phyloP scores from a whole-genome alignment of 2,113 vertebrate species.

The Microtus oregoni region DNA sequence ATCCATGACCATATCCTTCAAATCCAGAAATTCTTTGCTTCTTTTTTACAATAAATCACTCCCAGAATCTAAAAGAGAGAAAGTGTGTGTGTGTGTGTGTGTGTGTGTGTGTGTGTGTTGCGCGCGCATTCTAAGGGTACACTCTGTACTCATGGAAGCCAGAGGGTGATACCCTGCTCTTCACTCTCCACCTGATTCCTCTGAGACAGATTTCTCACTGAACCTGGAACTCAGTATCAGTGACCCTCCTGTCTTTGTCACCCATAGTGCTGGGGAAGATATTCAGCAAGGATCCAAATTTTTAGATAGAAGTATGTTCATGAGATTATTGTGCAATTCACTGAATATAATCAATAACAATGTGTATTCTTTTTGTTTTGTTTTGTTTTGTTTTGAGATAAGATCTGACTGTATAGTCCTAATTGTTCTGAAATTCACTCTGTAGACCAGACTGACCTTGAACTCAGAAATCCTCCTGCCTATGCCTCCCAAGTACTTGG shows the following conservation, averaged over 20 bases:
- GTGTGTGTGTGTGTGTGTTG: too few relatives aligned
- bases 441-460: background rate
- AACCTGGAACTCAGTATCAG: background rate
- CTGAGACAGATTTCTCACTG: background rate
- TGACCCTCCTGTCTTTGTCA: background rate
- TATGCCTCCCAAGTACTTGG: background rate
- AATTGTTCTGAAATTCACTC: background rate
- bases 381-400: background rate
- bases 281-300: background rate
- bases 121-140: fast-evolving
- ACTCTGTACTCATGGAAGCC: background rate
- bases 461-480: background rate
- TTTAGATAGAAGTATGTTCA: background rate
- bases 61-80: background rate
- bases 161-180: background rate
- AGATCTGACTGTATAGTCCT: background rate
- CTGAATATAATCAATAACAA: background rate
- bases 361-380: background rate
- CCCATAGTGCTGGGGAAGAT: background rate
- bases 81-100: background rate
- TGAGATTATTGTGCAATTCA: background rate
- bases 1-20: background rate
- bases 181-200: background rate
- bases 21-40: background rate
- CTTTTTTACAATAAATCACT: background rate